Evolutionary conservation across 2,113 vertebrate species (phyloP).

Genomic region (Macquaria australasica): DNA sequence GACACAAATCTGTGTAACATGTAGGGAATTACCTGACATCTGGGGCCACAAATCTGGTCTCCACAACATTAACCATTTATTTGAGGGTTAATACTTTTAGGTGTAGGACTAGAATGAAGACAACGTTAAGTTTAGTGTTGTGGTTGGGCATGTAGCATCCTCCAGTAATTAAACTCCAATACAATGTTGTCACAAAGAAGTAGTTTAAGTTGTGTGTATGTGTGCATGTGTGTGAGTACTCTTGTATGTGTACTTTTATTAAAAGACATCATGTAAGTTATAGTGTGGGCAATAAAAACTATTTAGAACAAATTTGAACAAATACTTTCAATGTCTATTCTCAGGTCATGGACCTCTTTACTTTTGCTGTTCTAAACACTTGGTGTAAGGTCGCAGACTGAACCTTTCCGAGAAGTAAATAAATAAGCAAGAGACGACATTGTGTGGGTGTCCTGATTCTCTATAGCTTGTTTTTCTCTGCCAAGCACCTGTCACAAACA

Average conservation of each 20-base stretch:
- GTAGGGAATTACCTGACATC: background rate
- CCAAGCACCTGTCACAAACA: background rate
- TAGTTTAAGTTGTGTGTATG: background rate
- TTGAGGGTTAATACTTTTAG: background rate
- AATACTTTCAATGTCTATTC: background rate
- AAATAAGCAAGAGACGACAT: background rate
- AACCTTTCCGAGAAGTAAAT: constrained; percentile 10
- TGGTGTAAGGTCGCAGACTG: background rate
- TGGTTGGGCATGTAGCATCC: background rate
- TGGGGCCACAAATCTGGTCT: background rate
- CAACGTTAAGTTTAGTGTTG: background rate
- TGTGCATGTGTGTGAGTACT: background rate
- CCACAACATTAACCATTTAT: background rate
- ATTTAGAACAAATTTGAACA: too few species aligned
- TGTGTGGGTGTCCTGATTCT: background rate
- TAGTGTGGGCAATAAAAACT: background rate
- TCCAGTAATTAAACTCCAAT: background rate
- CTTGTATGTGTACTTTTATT: background rate
- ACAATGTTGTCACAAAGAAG: background rate
- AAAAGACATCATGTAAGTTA: background rate
- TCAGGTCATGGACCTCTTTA: background rate
- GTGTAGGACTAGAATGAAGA: background rate
- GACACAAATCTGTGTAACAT: background rate
- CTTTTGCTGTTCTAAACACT: constrained; percentile 5
- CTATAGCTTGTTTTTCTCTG: constrained; percentile 9